A percentile compares a stretch with the other conserved stretches of the same genome.
These are phyloP conservation scores for Ceriagrion tenellum DNA, from an alignment of 2,888 invertebrate genomes.

Conservation along the genomic window DNA sequence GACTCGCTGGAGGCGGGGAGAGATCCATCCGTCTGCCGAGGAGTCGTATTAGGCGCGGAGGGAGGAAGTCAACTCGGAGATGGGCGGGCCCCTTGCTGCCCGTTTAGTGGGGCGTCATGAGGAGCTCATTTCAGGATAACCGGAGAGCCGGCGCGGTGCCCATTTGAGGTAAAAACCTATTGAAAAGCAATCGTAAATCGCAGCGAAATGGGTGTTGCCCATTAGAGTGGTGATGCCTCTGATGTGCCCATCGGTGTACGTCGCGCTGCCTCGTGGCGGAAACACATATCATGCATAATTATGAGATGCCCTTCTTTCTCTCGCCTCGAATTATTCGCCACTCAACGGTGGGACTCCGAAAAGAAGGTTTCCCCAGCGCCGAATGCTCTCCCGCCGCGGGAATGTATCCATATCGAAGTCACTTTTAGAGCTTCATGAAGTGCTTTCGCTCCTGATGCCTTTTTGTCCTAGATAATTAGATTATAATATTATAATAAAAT, in stretches of 20 bases:
- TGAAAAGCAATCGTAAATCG: not conserved
- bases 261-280: not conserved
- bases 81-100: not conserved
- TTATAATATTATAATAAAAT: too few species aligned
- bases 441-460: too few species aligned
- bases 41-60: not conserved
- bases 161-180: constrained; percentile 11
- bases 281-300: constrained; percentile 35
- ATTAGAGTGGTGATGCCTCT: constrained; percentile 3
- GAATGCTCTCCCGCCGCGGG: not conserved
- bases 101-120: not conserved
- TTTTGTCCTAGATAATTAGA: too few species aligned
- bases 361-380: not conserved
- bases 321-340: not conserved
- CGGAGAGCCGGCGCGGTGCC: not conserved
- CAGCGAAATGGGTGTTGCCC: constrained; percentile 2
- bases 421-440: too few species aligned
- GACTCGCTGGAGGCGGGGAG: not conserved
- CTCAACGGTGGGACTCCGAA: not conserved
- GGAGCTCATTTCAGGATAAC: constrained; percentile 9
- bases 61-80: not conserved
- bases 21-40: not conserved
- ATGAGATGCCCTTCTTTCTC: not conserved
- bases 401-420: too few species aligned
- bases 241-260: not conserved